Evolutionary conservation across 2,797 vertebrate genomes (phyloP).

Genomic region (Heteromormyrus szaboi): DNA sequence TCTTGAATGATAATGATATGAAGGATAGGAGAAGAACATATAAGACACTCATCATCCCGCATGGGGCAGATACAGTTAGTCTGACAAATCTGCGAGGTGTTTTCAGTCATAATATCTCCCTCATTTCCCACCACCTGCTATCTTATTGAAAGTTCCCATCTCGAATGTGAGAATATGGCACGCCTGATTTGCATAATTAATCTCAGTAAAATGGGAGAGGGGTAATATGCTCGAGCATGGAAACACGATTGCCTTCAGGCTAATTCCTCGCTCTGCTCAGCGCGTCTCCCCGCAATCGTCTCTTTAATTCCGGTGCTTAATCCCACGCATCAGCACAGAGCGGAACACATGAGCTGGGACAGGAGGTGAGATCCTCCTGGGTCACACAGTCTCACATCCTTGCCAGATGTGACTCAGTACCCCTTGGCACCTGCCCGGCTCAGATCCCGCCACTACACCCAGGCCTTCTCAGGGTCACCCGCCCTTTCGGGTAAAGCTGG

Average conservation of each 20-base stretch:
- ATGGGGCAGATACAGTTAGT: background rate
- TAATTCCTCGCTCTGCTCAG: background rate
- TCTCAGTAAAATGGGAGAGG: background rate
- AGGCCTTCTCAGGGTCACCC: background rate
- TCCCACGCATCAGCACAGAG: background rate
- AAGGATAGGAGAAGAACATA: background rate
- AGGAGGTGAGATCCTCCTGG: background rate
- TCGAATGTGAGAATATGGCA: background rate
- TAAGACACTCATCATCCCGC: background rate
- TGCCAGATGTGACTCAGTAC: background rate
- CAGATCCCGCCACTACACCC: background rate
- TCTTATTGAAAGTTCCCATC: background rate
- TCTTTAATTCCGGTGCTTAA: background rate
- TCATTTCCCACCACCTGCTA: conserved; percentile 4
- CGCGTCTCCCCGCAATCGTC: background rate
- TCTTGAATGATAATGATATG: background rate
- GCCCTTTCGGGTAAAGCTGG: conserved; percentile 26
- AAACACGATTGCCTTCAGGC: background rate
- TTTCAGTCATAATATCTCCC: background rate
- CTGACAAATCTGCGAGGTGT: background rate
- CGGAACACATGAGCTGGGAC: background rate
- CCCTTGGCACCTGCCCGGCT: background rate
- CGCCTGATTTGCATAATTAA: conserved; percentile 9
- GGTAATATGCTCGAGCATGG: background rate
- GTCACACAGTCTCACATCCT: background rate